Evolutionary conservation across 2,797 vertebrate species (phyloP), one percentile per base, ranked within the genome.

Genomic region (Tachyglossus aculeatus): DNA sequence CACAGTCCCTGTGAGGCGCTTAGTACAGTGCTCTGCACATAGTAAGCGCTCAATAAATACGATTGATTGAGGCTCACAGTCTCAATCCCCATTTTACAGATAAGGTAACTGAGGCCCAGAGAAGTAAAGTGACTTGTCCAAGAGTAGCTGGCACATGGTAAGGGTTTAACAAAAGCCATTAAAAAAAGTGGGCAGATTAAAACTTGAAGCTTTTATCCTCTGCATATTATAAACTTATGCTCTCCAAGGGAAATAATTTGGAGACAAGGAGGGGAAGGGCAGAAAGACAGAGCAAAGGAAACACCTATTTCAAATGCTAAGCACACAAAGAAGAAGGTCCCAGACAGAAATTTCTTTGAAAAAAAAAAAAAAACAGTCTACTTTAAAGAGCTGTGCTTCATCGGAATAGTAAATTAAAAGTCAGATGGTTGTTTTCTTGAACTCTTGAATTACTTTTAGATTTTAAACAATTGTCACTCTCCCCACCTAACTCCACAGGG

Each of bases 281-380:
- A 58, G 58, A 36, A 15, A 63, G 27, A 63, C 8, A 34, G 50
- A 53, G 64, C 41, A 66, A 13, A 48, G 72, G 65, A 59, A 55
- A 34, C 12, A 53, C 11, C 64, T 60, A 56, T n/a, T 81, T 73
- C 50, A 52, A 65, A 71, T 48, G 59, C 68, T 64, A 47, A 58
- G 48, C 53, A 61, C 32, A 44, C 27, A 40, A 52, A 47, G 33
- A 0, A 16, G 44, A 65, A 54, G 38, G 57, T 16, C 14, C 51
- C 32, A 44, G 13, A 71, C 50, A 36, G 34, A 61, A 62, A 56
- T 12, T 47, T 43, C 57, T 75, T 75, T 62, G 51, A 41, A 51
- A 59, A 51, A 29, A 47, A 77, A 63, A 7, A 41, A 56, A 15
- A 51, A 37, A 25, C 18, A 7, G 15, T 32, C 45, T 70, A 11